phyloP scores from a whole-genome alignment of 2,888 invertebrate species.

The Serrognathus titanus region DNA sequence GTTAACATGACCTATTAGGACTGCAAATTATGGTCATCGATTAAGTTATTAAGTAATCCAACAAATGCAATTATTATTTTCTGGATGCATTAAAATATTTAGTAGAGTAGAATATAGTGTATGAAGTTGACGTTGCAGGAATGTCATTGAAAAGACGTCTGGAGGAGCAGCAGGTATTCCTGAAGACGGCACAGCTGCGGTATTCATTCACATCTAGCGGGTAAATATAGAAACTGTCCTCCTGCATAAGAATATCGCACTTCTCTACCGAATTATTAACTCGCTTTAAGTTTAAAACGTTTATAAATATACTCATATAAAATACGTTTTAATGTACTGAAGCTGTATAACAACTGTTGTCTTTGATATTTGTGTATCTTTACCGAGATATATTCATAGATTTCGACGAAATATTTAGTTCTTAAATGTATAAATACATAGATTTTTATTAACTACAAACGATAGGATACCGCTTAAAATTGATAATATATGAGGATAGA shows the following conservation, averaged over 20 bases:
- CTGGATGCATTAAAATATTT: constrained; percentile 1
- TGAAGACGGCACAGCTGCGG: constrained; percentile 30
- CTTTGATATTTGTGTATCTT: constrained; percentile 20
- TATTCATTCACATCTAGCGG: constrained; percentile 30
- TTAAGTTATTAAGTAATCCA: constrained; percentile 2
- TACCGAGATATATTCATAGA: constrained; percentile 17
- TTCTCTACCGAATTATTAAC: constrained; percentile 29
- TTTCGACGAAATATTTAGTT: constrained; percentile 16
- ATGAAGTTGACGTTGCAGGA: constrained; percentile 27
- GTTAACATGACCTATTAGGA: constrained; percentile 1
- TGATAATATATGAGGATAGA: constrained; percentile 19
- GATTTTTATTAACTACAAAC: constrained; percentile 18
- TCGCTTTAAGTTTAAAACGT: constrained; percentile 14
- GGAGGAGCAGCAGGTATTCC: constrained; percentile 16
- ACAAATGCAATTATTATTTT: background rate
- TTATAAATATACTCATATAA: constrained; percentile 20
- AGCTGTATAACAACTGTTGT: constrained; percentile 22
- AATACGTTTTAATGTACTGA: constrained; percentile 18
- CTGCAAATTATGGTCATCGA: background rate
- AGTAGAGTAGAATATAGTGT: constrained; percentile 2
- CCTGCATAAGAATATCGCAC: constrained; percentile 30
- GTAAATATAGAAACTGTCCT: constrained; percentile 31
- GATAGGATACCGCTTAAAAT: constrained; percentile 15
- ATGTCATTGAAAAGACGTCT: constrained; percentile 30
- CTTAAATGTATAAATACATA: constrained; percentile 13